phyloP scores from a whole-genome alignment of 2,113 vertebrate species.

The Engraulis encrasicolus region DNA sequence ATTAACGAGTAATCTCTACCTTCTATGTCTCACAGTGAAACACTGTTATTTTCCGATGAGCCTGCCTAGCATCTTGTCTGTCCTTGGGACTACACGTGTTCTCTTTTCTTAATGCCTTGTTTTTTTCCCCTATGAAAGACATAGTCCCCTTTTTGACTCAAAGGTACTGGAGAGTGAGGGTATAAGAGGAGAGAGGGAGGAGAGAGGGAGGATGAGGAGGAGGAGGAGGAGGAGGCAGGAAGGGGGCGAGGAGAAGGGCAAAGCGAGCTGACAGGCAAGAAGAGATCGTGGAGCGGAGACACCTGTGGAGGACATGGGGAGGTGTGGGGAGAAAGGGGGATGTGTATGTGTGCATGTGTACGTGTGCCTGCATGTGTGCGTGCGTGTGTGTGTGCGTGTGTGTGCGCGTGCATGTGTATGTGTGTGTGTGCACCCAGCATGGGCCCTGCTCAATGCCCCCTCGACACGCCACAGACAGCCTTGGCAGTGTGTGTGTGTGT shows the following conservation, averaged over 20 bases:
- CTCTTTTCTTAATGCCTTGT: conserved; percentile 32
- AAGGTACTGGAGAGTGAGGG: background rate
- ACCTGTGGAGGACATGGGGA: conserved; percentile 50
- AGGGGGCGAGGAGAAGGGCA: background rate
- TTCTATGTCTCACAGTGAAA: conserved; percentile 1
- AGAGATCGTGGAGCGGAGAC: conserved; percentile 32
- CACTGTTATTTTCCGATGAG: conserved; percentile 38
- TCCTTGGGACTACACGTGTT: conserved; percentile 50
- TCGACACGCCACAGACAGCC: conserved; percentile 66
- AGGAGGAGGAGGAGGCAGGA: background rate
- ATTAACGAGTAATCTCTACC: conserved; percentile 42
- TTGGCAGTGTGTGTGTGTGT: too few species aligned
- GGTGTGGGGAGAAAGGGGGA: background rate
- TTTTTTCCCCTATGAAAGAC: conserved; percentile 45
- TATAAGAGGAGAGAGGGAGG: background rate
- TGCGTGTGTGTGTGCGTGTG: background rate
- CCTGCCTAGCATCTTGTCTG: conserved; percentile 45
- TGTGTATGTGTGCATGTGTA: conserved; percentile 19
- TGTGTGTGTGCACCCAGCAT: conserved; percentile 29
- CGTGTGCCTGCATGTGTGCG: conserved; percentile 22
- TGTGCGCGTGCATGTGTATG: conserved; percentile 20
- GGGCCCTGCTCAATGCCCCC: conserved; percentile 45
- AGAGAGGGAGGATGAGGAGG: too few species aligned
- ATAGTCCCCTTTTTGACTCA: conserved; percentile 34
- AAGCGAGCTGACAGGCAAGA: conserved; percentile 41